Evolutionary conservation across 2,113 vertebrate species (phyloP).

Genomic region (Microcebus lehilahytsara): DNA sequence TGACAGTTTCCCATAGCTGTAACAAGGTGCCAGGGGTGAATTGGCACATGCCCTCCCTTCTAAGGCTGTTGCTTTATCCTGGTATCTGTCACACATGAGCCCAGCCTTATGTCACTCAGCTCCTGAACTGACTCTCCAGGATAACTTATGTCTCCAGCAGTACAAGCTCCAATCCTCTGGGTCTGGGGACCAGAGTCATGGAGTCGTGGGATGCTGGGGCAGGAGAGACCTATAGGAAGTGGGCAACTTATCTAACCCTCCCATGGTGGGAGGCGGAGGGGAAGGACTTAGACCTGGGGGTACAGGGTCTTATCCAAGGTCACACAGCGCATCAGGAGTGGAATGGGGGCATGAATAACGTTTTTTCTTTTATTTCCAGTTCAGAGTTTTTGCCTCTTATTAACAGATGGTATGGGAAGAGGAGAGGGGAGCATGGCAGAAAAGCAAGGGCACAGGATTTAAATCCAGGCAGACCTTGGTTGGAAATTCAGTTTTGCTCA

Average conservation of each 20-base stretch:
- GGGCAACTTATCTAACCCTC: neutral
- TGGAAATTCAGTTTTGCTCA: neutral
- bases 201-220: neutral
- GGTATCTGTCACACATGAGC: neutral
- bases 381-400: neutral
- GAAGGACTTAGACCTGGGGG: neutral
- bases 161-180: neutral
- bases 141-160: neutral
- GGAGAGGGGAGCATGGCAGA: neutral
- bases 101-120: neutral
- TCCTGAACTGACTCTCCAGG: neutral
- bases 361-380: neutral
- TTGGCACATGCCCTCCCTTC: neutral
- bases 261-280: neutral
- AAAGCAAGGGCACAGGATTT: too few species aligned
- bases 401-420: neutral
- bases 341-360: neutral
- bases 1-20: constrained; percentile 23
- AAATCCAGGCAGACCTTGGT: neutral
- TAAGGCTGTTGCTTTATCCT: neutral
- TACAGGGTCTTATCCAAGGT: neutral
- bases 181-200: neutral
- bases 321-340: neutral
- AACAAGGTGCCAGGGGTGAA: neutral
- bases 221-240: neutral